Conservation (phyloP, 2,113 vertebrate genomes). For the Rhinoderma darwinii region DNA sequence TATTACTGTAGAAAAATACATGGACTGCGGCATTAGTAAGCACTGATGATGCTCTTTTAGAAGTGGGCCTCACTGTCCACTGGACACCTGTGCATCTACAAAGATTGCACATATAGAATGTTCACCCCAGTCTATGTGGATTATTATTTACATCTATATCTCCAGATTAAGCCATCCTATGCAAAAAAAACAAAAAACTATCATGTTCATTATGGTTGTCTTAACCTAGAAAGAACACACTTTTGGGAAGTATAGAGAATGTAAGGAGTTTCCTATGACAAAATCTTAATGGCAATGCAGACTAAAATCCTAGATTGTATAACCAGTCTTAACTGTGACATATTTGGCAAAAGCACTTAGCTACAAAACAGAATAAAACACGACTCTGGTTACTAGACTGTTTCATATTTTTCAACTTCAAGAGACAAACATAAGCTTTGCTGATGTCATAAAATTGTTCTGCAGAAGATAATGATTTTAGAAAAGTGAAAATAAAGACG, state of each 20-base stretch:
- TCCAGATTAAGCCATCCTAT: background rate
- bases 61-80: no score
- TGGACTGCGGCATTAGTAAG: no score
- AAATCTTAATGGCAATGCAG: background rate
- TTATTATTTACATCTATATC: no score
- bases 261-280: background rate
- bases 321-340: background rate
- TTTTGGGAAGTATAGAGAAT: background rate
- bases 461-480: slow-evolving; percentile 41
- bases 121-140: no score
- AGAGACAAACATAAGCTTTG: slow-evolving; percentile 27
- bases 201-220: background rate
- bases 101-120: no score
- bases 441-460: slow-evolving; percentile 30
- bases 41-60: no score
- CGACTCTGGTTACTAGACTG: background rate
- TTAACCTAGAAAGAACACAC: background rate
- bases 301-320: background rate
- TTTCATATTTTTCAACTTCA: slow-evolving; percentile 27
- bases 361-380: slow-evolving; percentile 49
- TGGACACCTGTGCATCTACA: no score
- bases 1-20: no score
- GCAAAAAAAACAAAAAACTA: background rate
- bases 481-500: slow-evolving; percentile 23
- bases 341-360: slow-evolving; percentile 41